phyloP scores from a whole-genome alignment of 2,888 invertebrate species.

The Drosophila nigritarsus region DNA sequence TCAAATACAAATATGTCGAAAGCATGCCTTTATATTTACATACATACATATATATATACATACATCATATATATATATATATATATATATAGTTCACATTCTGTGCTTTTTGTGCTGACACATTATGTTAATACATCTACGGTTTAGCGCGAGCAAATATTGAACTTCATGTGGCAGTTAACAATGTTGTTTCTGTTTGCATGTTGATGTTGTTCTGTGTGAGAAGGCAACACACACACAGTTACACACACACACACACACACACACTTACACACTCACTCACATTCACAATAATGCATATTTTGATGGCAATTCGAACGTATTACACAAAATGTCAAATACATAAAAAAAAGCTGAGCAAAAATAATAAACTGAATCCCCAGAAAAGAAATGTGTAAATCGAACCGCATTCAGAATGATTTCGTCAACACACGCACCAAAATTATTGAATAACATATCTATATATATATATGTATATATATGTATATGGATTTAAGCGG shows the following conservation, averaged over 20 bases:
- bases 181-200: conserved; percentile 28
- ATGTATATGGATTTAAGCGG: conserved; percentile 53
- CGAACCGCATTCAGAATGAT: conserved; percentile 62
- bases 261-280: conserved; percentile 11
- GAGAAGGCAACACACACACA: conserved; percentile 14
- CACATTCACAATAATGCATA: conserved; percentile 55
- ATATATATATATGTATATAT: conserved; percentile 12
- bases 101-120: conserved; percentile 52
- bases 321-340: conserved; percentile 69
- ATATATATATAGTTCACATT: conserved; percentile 17
- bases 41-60: not conserved
- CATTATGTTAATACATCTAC: conserved; percentile 72
- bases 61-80: not conserved
- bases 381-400: conserved; percentile 58
- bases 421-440: conserved; percentile 49
- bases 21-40: conserved; percentile 6
- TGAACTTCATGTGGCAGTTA: conserved; percentile 62
- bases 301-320: conserved; percentile 68
- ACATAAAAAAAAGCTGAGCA: conserved; percentile 61
- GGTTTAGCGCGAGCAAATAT: conserved; percentile 72
- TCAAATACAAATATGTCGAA: conserved; percentile 8
- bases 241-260: conserved; percentile 13
- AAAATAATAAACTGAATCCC: conserved; percentile 32
- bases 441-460: conserved; percentile 54
- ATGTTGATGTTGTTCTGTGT: conserved; percentile 24